These are phyloP conservation scores for Tineola bisselliella DNA, from an alignment of 2,888 invertebrate genomes.

Conservation along the genomic window DNA sequence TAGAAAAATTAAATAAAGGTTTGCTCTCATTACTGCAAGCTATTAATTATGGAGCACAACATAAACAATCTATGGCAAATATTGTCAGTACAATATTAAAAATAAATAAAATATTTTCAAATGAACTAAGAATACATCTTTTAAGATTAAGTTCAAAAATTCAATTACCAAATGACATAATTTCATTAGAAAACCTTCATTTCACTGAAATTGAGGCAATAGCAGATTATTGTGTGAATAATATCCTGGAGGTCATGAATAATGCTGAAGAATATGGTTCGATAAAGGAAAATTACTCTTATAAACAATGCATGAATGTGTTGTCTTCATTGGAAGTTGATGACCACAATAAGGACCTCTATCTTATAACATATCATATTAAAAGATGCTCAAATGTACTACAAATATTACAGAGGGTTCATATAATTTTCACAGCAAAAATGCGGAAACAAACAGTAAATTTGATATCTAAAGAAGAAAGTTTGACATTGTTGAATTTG, in stretches of 20 bases:
- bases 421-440: constrained; percentile 18
- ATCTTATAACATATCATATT: constrained; percentile 36
- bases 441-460: constrained; percentile 15
- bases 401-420: constrained; percentile 32
- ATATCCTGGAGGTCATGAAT: constrained; percentile 1
- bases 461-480: constrained; percentile 7
- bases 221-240: constrained; percentile 11
- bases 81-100: constrained; percentile 36
- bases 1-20: constrained; percentile 34
- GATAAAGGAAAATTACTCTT: constrained; percentile 35
- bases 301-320: constrained; percentile 31
- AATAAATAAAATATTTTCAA: constrained; percentile 31
- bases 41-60: constrained; percentile 17
- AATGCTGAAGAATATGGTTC: not conserved
- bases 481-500: constrained; percentile 25
- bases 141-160: constrained; percentile 33
- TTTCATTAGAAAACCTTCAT: constrained; percentile 34
- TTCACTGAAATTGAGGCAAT: constrained; percentile 36
- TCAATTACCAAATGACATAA: constrained; percentile 30
- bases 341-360: constrained; percentile 29
- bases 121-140: constrained; percentile 36
- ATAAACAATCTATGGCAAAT: constrained; percentile 26
- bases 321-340: constrained; percentile 33
- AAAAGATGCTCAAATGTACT: constrained; percentile 33
- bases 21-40: constrained; percentile 29